Evolutionary conservation across 2,888 invertebrate species (phyloP), one percentile per base, ranked within the genome.

Genomic region (Noctua janthe): DNA sequence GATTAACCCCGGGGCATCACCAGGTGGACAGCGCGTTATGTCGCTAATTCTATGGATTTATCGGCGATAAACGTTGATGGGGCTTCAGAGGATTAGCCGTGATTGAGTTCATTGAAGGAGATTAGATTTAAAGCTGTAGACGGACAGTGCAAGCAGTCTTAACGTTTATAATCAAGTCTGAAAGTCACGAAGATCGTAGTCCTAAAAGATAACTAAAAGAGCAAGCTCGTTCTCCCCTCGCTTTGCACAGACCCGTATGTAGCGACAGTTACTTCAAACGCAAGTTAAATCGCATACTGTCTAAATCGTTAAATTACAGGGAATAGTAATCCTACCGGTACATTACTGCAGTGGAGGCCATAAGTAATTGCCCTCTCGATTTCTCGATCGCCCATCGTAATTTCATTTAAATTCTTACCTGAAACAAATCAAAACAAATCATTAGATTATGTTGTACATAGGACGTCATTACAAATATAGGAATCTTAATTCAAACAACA

Each of bases 1-100:
- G 89, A 87, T 88, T 88, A 85, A 82, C 85, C 87, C 83, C 83
- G 79, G 82, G 69, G 15, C 85, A 78, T 77, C 80, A 70, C 74
- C 89, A 90, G 91, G 89, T 91, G 88, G 86, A 86, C 85, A 35
- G 13, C 54, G 49, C 79, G 72, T 81, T 82, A 83, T 83, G 84
- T 82, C 76, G 75, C 83, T 90, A 86, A 90, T 89, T 73, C 81
- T 75, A 82, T 78, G 76, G 86, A 90, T 91, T 87, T 90, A 87
- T 83, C 43, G 80, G 62, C 83, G 76, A 85, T 87, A 77, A 88
- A 89, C 74, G 74, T 78, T 78, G 83, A 85, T 87, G n/a, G 81
- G 72, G 71, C 80, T 88, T 78, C 54, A 56, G 51, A 49, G 66
- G 82, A 85, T 88, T 67, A 64, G 39, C 47, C 51, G 71, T 78